Evolutionary conservation across 2,888 invertebrate genomes (phyloP).

Genomic region (Trissolcus brochymenae): DNA sequence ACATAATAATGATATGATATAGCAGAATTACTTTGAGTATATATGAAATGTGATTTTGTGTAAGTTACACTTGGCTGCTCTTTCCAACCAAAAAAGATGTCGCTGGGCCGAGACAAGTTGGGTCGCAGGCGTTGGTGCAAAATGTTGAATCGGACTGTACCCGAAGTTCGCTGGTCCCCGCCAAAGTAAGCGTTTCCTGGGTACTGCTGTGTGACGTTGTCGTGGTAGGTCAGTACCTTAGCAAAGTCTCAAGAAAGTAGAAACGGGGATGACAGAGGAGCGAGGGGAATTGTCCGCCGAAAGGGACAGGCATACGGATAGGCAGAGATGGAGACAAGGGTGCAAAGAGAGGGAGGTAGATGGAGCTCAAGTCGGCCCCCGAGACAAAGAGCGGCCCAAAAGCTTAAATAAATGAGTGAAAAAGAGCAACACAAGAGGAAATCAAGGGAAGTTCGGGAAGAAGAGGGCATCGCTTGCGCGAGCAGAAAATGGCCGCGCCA

Average conservation of each 20-base stretch:
- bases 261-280: constrained; percentile 33
- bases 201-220: constrained; percentile 61
- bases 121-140: constrained; percentile 22
- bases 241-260: constrained; percentile 63
- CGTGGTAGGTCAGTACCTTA: constrained; percentile 65
- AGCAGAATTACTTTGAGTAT: too few relatives aligned
- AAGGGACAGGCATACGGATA: constrained; percentile 22
- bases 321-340: constrained; percentile 46
- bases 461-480: constrained; percentile 42
- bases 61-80: background rate
- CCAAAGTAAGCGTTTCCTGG: constrained; percentile 65
- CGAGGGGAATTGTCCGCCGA: constrained; percentile 11
- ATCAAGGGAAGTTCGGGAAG: constrained; percentile 49
- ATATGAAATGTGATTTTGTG: too few relatives aligned
- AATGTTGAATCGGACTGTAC: constrained; percentile 66
- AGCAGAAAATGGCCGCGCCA: constrained; percentile 50
- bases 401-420: constrained; percentile 60
- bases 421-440: constrained; percentile 50
- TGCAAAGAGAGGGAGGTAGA: constrained; percentile 42
- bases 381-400: constrained; percentile 63
- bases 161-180: constrained; percentile 68
- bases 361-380: constrained; percentile 57
- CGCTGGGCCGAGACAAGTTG: constrained; percentile 19
- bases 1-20: too few relatives aligned
- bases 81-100: background rate